Conservation (phyloP, 2,113 vertebrate species). For the Sterrhoptilus dennistouni region DNA sequence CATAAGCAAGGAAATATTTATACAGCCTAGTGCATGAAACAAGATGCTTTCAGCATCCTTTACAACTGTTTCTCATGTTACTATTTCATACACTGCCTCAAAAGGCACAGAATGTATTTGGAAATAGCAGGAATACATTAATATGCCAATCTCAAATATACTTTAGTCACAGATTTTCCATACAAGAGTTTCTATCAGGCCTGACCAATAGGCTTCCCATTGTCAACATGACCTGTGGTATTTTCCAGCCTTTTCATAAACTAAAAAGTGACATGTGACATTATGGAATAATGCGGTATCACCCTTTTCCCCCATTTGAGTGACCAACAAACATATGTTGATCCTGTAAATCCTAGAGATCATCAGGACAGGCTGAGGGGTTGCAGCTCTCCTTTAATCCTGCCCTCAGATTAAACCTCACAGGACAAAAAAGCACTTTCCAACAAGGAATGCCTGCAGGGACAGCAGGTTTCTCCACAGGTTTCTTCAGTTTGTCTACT, state of each 20-base stretch:
- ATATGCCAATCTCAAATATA: not conserved
- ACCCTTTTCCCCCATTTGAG: not conserved
- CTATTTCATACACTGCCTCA: not conserved
- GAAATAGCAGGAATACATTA: not conserved
- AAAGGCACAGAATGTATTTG: not conserved
- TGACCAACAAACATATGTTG: not conserved
- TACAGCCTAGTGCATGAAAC: not conserved
- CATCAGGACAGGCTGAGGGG: not conserved
- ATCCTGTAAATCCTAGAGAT: not conserved
- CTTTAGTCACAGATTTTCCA: not conserved
- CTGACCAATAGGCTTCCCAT: not conserved
- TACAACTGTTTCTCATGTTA: not conserved
- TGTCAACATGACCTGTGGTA: not conserved
- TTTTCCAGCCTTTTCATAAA: not conserved
- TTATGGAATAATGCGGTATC: not conserved
- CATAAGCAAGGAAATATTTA: not conserved
- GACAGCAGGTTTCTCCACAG: not conserved
- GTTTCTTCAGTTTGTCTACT: not conserved
- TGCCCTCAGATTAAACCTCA: not conserved
- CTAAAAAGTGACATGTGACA: not conserved
- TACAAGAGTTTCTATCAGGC: accelerated
- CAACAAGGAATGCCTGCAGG: not conserved
- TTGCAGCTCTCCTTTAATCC: not conserved
- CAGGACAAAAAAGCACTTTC: not conserved
- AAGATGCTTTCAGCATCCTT: not conserved